Evolutionary conservation across 2,113 vertebrate species (phyloP).

Genomic region (Emydura subglobosa): DNA sequence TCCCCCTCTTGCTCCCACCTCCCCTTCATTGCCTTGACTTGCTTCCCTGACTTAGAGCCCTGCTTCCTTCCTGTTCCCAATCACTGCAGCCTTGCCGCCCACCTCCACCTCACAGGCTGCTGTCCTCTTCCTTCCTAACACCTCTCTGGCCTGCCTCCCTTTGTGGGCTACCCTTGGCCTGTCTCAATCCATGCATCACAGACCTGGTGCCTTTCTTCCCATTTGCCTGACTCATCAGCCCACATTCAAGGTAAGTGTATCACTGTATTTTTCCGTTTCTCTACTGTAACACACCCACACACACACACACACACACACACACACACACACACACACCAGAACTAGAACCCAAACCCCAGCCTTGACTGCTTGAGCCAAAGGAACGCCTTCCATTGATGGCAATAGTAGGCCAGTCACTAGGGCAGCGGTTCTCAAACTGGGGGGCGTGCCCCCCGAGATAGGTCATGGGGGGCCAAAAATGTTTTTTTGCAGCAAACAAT

Average conservation of each 20-base stretch:
- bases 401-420: background rate
- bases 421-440: too few species aligned
- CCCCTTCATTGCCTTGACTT: background rate
- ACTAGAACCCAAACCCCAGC: background rate
- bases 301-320: too few species aligned
- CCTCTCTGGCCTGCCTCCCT: background rate
- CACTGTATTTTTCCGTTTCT: background rate
- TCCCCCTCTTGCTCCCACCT: background rate
- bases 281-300: background rate
- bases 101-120: background rate
- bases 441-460: too few species aligned
- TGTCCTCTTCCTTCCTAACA: background rate
- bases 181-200: background rate
- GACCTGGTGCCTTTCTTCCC: background rate
- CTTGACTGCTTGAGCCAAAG: background rate
- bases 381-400: background rate
- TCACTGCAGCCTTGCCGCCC: background rate
- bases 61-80: background rate
- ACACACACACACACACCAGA: too few species aligned
- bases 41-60: background rate
- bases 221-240: background rate
- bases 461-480: too few species aligned
- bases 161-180: background rate
- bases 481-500: too few species aligned
- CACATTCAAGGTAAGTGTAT: background rate